Evolutionary conservation across 2,888 invertebrate genomes (phyloP), one percentile per base, ranked within the genome.

Genomic region (Schizaphis graminum): DNA sequence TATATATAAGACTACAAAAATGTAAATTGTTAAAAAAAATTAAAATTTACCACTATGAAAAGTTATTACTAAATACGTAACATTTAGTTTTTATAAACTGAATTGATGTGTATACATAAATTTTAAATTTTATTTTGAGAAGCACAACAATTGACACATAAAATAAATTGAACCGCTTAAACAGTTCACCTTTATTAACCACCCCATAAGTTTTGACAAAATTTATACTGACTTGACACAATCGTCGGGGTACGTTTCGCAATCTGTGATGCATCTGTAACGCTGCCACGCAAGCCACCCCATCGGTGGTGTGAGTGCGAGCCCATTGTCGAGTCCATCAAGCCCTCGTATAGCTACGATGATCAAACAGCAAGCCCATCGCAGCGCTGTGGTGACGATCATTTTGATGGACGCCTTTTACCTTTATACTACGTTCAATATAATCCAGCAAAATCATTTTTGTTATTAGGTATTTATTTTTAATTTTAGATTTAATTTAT

Each of bases 271-370:
- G 94, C 96, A 96, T 56, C 96, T 95, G 95, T 96, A 96, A 90
- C 96, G 95, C 94, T 96, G 95, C 96, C 96, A 96, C 24, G 96
- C 95, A 94, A 96, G 95, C 96, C 96, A 96, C 13, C 96, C 96
- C 96, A 96, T 96, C 26, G 96, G 96, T 77, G 96, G 96, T 53
- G 96, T 96, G 57, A 95, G 95, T 57, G 96, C 96, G 49, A 96
- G 94, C 10, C 96, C 96, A 95, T 96, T 96, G 94, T 95, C 95
- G 85, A 95, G 94, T 13, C 94, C 94, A 11, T 85, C 35, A 26
- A 89, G 26, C 10, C n/a, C 24, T 47, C 11, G 8, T 49, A 91
- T 53, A 0, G n/a, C 13, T n/a, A 41, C 13, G 16, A 89, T 16
- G 47, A 86, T 28, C 86, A 86, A 86, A 86, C 86, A 77, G 77